Percentiles rank a stretch among this genome's conserved stretches.
Evolutionary conservation across 2,888 invertebrate species (phyloP).

Genomic region (Stegana nigrithorax): DNA sequence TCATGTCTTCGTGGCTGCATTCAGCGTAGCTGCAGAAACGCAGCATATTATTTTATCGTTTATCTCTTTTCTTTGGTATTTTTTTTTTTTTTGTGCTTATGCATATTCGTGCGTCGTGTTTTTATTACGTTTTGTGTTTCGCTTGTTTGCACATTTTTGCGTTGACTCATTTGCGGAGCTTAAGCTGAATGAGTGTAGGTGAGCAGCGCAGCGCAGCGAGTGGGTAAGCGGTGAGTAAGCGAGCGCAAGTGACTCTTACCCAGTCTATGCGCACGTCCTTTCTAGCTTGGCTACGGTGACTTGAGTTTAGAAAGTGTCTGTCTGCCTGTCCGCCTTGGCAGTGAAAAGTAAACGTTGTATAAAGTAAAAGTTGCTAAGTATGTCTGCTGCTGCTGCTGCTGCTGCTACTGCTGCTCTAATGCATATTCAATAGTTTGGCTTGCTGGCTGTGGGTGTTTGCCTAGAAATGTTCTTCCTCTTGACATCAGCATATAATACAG

Average conservation of each 20-base stretch:
- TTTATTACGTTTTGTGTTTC: slow-evolving; percentile 25
- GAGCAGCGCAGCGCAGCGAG: too few species aligned
- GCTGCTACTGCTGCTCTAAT: background rate
- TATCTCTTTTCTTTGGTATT: background rate
- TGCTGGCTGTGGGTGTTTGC: background rate
- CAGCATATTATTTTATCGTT: slow-evolving; percentile 32
- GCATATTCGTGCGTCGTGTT: too few species aligned
- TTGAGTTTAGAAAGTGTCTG: slow-evolving; percentile 32
- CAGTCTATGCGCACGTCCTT: slow-evolving; percentile 7
- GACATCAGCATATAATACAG: too few species aligned
- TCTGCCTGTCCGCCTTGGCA: background rate
- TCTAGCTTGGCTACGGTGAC: background rate
- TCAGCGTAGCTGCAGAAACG: slow-evolving; percentile 21
- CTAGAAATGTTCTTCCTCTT: too few species aligned
- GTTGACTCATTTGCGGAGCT: slow-evolving; percentile 41
- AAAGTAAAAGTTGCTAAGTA: slow-evolving; percentile 16
- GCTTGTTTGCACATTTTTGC: slow-evolving; percentile 35
- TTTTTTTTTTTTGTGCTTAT: background rate
- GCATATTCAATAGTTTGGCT: slow-evolving; percentile 1
- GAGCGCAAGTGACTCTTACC: background rate
- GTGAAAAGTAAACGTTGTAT: slow-evolving; percentile 5
- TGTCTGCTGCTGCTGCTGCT: background rate
- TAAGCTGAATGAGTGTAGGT: background rate
- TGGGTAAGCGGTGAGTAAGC: background rate
- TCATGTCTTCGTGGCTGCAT: slow-evolving; percentile 5